phyloP scores from a whole-genome alignment of 30 jellyfish, hydroid and myxozoan species.

The Pseudorhiza aurosa region DNA sequence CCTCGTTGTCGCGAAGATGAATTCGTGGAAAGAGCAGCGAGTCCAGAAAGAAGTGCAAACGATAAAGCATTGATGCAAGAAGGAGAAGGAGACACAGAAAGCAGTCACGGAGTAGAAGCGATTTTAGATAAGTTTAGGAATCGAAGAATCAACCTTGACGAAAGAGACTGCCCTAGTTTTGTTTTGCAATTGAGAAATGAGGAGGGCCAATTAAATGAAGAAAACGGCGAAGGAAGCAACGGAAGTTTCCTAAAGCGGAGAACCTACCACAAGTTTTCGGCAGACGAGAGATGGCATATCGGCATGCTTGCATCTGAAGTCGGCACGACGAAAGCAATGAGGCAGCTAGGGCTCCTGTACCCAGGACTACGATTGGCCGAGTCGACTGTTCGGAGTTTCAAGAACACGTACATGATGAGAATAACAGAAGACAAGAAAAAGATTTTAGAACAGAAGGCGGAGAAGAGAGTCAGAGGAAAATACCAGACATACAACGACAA shows the following conservation, averaged over 20 bases:
- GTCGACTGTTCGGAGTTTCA: slow-evolving; percentile 57
- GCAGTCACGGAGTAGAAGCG: not conserved
- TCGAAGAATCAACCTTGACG: not conserved
- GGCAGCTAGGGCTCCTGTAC: slow-evolving; percentile 3
- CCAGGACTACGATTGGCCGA: slow-evolving; percentile 42
- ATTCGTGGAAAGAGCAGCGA: not conserved
- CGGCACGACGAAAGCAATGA: slow-evolving; percentile 30
- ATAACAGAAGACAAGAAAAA: not conserved
- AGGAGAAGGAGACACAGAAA: not conserved
- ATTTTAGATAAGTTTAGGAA: not conserved
- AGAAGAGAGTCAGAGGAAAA: slow-evolving; percentile 32
- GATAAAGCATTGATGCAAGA: not conserved
- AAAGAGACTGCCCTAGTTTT: not conserved
- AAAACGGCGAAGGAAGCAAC: not conserved
- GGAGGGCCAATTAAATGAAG: not conserved
- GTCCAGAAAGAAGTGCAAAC: too few relatives aligned
- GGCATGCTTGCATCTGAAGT: slow-evolving; percentile 42
- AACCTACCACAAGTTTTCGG: slow-evolving; percentile 31
- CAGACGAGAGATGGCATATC: slow-evolving; percentile 22
- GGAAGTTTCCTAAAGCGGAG: slow-evolving; percentile 20
- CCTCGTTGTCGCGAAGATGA: slow-evolving; percentile 30
- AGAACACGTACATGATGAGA: slow-evolving; percentile 8
- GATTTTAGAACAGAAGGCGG: not conserved
- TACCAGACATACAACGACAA: slow-evolving; percentile 47
- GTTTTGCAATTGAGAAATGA: not conserved